Conservation (phyloP, 2,113 vertebrate species). For the Copsychus sechellarum region DNA sequence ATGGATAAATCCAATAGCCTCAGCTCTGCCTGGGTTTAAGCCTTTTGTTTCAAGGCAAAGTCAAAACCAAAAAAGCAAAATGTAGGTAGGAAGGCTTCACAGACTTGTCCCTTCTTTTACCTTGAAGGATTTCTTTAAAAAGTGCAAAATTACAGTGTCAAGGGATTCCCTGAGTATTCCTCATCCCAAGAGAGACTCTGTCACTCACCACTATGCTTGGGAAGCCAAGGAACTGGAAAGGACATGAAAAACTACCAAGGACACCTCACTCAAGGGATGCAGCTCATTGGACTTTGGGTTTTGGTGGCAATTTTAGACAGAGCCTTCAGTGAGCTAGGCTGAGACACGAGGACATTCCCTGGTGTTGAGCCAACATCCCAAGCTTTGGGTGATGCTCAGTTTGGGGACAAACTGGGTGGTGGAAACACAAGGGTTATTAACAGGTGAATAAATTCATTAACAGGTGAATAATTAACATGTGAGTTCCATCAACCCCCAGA, state of each 20-base stretch:
- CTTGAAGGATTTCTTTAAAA: neutral
- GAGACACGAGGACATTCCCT: rapidly evolving
- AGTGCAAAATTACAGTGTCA: neutral
- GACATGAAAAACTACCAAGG: neutral
- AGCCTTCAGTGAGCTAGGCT: neutral
- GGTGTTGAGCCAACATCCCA: rapidly evolving
- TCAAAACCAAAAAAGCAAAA: neutral
- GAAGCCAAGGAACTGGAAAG: neutral
- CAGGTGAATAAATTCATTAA: neutral
- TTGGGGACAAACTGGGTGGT: neutral
- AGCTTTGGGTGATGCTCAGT: neutral
- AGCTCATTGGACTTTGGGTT: neutral
- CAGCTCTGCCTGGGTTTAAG: rapidly evolving
- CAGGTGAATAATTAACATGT: neutral
- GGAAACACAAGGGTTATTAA: neutral
- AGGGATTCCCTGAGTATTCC: neutral
- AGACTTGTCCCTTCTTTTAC: neutral
- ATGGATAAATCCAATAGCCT: neutral
- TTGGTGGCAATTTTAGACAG: neutral
- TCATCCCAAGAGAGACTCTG: neutral
- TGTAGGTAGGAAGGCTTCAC: neutral
- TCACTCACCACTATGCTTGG: neutral
- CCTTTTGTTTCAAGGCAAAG: neutral
- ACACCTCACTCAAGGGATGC: neutral
- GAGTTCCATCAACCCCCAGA: neutral